These are phyloP conservation scores for Ectemnius lituratus DNA, from an alignment of 2,888 invertebrate genomes.

Conservation along the genomic window DNA sequence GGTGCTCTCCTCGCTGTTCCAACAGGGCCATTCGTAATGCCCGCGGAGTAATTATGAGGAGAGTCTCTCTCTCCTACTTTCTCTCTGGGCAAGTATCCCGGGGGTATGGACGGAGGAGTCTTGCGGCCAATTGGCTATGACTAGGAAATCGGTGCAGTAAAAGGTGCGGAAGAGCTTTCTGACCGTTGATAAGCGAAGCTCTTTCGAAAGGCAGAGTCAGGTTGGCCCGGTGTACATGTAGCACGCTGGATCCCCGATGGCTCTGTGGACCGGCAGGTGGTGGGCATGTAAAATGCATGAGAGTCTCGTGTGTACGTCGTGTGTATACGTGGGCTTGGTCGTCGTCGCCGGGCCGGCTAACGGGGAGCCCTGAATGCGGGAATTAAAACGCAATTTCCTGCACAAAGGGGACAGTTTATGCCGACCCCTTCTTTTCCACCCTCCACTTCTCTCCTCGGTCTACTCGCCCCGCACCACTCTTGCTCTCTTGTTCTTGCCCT, in stretches of 20 bases:
- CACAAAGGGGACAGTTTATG: constrained; percentile 77
- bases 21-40: background rate
- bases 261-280: constrained; percentile 46
- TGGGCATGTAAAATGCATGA: constrained; percentile 74
- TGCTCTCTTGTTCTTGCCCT: background rate
- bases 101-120: background rate
- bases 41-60: background rate
- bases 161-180: constrained; percentile 30
- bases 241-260: too few relatives aligned
- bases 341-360: constrained; percentile 57
- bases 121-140: constrained; percentile 41
- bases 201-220: constrained; percentile 23
- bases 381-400: constrained; percentile 78
- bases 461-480: constrained; percentile 4
- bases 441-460: background rate
- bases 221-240: too few relatives aligned
- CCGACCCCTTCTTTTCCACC: constrained; percentile 58
- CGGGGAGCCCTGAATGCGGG: constrained; percentile 71
- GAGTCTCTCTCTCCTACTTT: background rate
- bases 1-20: too few relatives aligned
- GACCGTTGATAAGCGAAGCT: constrained; percentile 49
- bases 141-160: constrained; percentile 40
- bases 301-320: constrained; percentile 61
- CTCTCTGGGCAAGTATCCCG: background rate
- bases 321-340: constrained; percentile 54